These are phyloP conservation scores for Numenius phaeopus DNA, from an alignment of 2,797 vertebrate species.

Conservation along the genomic window DNA sequence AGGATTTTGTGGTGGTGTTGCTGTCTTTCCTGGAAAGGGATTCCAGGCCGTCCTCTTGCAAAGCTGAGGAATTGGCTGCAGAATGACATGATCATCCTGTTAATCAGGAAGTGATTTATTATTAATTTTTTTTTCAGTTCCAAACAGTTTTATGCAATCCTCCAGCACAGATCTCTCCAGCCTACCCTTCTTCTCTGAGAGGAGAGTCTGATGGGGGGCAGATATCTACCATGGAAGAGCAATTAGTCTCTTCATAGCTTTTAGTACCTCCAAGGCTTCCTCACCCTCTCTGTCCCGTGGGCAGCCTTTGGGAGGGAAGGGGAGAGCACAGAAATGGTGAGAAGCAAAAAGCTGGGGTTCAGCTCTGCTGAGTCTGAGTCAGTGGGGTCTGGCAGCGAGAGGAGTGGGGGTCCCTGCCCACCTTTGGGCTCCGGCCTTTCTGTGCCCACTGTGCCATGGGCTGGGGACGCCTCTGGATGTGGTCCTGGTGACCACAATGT, in stretches of 20 bases:
- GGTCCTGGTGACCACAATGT: background rate
- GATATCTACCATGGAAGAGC: background rate
- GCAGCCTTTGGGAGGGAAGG: background rate
- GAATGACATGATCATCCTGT: background rate
- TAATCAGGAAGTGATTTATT: background rate
- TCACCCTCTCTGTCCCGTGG: background rate
- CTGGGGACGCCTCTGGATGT: background rate
- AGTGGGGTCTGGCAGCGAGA: accelerated
- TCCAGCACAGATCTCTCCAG: background rate
- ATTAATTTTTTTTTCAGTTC: background rate
- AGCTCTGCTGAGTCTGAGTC: background rate
- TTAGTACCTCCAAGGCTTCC: background rate
- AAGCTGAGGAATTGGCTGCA: background rate
- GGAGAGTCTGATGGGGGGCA: background rate
- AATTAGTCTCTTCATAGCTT: background rate
- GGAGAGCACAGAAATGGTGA: background rate
- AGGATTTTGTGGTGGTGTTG: background rate
- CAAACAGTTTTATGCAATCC: background rate
- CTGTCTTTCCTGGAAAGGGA: background rate
- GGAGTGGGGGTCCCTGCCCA: background rate
- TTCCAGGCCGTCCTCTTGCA: background rate
- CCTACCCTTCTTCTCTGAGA: background rate
- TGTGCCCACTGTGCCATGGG: accelerated
- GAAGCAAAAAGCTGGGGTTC: background rate
- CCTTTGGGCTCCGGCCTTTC: background rate